Evolutionary conservation across 2,797 vertebrate genomes (phyloP), one percentile per base, ranked within the genome.

Genomic region (Anabas testudineus): DNA sequence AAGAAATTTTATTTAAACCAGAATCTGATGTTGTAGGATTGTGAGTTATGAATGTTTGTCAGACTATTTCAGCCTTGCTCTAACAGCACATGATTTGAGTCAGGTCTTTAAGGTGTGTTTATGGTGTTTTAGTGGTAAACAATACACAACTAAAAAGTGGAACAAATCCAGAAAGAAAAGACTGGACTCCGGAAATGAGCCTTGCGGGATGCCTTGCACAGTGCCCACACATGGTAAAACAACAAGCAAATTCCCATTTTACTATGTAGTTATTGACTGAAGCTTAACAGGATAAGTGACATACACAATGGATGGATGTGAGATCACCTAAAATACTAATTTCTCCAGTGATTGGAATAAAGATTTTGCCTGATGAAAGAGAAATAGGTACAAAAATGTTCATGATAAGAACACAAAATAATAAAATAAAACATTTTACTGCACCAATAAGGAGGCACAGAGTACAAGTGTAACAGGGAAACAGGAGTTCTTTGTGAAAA

Each of bases 371-470:
- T 60, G 39, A 3, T 39, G 4, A 3, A 39, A 39, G 10, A 34
- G 10, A 4, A 39, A 36, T 34, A 10, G 6, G 6, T 7, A 3
- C 1, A 37, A 12, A 37, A 3, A 13, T 5, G 37, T 37, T 37
- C 36, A 37, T 13, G 12, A 57, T 62, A 70, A 60, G 28, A 68
- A 53, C 43, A 28, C 18, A 62, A 49, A 42, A 71, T n/a, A n/a
- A n/a, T n/a, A n/a, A n/a, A n/a, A n/a, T n/a, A 59, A 69, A 53
- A 51, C 6, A 14, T 76, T 76, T 71, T 30, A 60, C 42, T 56
- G 7, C 61, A 59, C 1, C 4, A 52, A 36, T 34, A 72, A 66
- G 65, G 42, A 66, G 32, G 43, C 9, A 26, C 47, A n/a, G 19
- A 54, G 37, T 63, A 51, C 19, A 30, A 47, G 47, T 61, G 41